Evolutionary conservation across 2,888 invertebrate genomes (phyloP), one percentile per base, ranked within the genome.

Genomic region (Oasisia sp.): DNA sequence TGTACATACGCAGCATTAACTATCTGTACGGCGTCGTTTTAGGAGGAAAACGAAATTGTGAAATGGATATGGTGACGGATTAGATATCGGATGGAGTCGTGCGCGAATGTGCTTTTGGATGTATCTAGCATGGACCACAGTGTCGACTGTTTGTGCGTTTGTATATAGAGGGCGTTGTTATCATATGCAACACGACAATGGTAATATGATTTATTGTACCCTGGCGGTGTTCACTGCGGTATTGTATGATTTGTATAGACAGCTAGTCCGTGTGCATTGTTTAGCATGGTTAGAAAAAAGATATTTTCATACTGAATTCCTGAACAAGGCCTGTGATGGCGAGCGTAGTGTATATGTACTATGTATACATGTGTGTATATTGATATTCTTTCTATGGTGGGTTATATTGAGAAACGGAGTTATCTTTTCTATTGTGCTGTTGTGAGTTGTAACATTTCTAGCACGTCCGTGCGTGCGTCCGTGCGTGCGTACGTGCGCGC

Each of bases 1-100:
- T 74, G 74, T 74, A 74, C 74, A 74, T 74, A n/a, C 74, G 74
- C 74, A 74, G 74, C 74, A 74, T 74, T 74, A 74, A 74, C 74
- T 74, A 14, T 27, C 74, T 74, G 74, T 74, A 74, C 74, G 27
- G 74, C n/a, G 74, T 74, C 74, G 74, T 74, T 74, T 74, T 74
- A 74, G 74, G 74, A 74, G 74, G 74, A 74, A 27, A 74, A 74
- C n/a, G 7, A 74, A 56, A 74, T 14, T 74, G 74, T 74, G 74
- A 74, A 74, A 74, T 74, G 74, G 74, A 74, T 19, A 74, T 74
- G 74, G 74, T 74, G 74, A 74, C 19, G 74, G 74, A 74, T 27
- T 74, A 74, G 74, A n/a, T 74, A 74, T 74, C 74, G n/a, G 74
- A 74, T 74, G 74, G 27, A n/a, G 19, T 74, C 74, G 74, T n/a